Evolutionary conservation across 1,140 invertebrate genomes (phyloP).

Genomic region (Saccostrea echinata): DNA sequence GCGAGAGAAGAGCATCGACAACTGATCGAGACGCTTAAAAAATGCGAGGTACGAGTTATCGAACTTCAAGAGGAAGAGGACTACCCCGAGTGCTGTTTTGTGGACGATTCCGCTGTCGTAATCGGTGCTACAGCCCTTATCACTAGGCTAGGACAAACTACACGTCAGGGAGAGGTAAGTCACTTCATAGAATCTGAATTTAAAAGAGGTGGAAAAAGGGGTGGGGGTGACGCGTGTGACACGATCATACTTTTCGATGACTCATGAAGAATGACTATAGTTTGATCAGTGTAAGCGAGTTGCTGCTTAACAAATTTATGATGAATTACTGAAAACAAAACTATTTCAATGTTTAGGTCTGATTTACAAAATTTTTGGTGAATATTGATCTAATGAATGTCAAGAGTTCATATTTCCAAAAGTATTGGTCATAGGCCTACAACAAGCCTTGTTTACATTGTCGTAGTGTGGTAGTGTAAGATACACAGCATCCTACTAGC

Average conservation of each 20-base stretch:
- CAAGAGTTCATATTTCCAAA: no score
- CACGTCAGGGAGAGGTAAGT: conserved; percentile 87
- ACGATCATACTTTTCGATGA: not conserved
- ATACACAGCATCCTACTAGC: no score
- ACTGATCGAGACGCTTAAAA: conserved; percentile 67
- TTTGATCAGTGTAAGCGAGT: no score
- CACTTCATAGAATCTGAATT: not conserved
- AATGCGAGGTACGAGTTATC: conserved; percentile 82
- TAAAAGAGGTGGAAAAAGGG: not conserved
- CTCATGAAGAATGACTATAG: not conserved
- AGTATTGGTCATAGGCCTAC: no score
- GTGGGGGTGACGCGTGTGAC: not conserved
- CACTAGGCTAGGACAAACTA: conserved; percentile 86
- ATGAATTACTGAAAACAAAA: no score
- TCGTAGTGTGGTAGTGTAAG: no score
- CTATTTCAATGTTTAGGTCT: no score
- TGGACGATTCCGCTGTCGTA: conserved; percentile 94
- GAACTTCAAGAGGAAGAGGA: conserved; percentile 93
- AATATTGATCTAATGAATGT: no score
- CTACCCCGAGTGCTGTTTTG: conserved; percentile 90
- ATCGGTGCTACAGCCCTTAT: conserved; percentile 96
- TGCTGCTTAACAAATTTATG: no score
- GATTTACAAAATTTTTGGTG: no score
- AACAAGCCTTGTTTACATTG: no score
- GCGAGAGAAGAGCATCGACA: conserved; percentile 67